Base-by-base conservation (phyloP, 92 coral and sea anemone genomes). In the Ricordea florida region DNA sequence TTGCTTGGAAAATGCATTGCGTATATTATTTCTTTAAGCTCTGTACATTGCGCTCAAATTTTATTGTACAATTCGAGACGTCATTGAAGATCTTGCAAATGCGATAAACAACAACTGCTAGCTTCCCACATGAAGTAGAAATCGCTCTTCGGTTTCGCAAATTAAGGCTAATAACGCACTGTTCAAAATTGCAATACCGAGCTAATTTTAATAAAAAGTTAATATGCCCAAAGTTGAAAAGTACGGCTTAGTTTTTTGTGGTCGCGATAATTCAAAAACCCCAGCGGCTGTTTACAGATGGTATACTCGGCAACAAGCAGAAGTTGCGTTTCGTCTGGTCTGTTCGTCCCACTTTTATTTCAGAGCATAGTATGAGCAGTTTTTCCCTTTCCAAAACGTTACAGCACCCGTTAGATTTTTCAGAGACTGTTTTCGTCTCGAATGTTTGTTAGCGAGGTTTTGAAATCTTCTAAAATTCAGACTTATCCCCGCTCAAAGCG, bases 111-210 rank as follows among this genome's bases (percentile, higher is more conserved):
- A 79, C 96, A 86, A 90, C 96, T 90, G 90, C 30, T 50, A 53
- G 52, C 73, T 87, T 91, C 97, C 92, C 90, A 87, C 93, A 90
- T n/a, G n/a, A n/a, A 61, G 84, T 57, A 57, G 53, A 74, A 74
- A 78, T 78, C 87, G 73, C 50, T 81, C 81, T 82, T 82, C 78
- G 92, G 57, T 78, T 49, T 61, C 55, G 51, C 84, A 79, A 87
- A 87, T 90, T 82, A 82, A 62, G 63, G 78, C 62, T 56, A 86
- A 90, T 90, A 78, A 65, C 59, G 53, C 33, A 18, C 50, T 58
- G 78, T 62, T 51, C 73, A 73, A 68, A 74, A 72, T 87, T 76
- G 88, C 66, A 82, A 76, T 78, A 78, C 72, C 78, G 81, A 76
- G 80, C 82, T 85, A 81, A 75, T 56, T 76, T 90, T 90, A 69